Evolutionary conservation across 1,140 invertebrate genomes (phyloP).

Genomic region (Acarapis woodi): DNA sequence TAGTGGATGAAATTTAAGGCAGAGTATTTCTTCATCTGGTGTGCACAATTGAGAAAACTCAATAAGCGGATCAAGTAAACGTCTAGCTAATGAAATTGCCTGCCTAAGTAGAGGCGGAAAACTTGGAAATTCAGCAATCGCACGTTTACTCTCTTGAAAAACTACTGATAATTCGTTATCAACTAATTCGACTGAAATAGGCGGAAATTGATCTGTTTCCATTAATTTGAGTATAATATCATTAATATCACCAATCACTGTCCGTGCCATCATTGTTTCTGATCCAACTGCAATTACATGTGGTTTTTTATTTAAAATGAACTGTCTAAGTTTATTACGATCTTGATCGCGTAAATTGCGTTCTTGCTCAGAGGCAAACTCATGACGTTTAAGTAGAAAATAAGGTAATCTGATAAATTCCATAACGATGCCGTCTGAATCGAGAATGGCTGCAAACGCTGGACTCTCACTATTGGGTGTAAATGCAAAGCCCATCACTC

Average conservation of each 20-base stretch:
- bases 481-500: constrained; percentile 62
- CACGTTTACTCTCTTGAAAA: constrained; percentile 67
- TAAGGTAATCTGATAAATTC: constrained; percentile 56
- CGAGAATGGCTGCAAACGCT: constrained; percentile 58
- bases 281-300: constrained; percentile 70
- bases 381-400: constrained; percentile 37
- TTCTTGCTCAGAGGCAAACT: constrained; percentile 7
- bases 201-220: constrained; percentile 57
- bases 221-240: constrained; percentile 37
- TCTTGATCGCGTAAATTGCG: constrained; percentile 33
- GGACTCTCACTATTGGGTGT: constrained; percentile 50
- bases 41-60: constrained; percentile 89
- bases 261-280: constrained; percentile 51
- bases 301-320: constrained; percentile 66
- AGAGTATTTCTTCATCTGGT: constrained; percentile 76
- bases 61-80: constrained; percentile 76
- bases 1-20: constrained; percentile 60
- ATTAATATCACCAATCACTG: constrained; percentile 54
- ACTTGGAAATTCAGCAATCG: constrained; percentile 56
- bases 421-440: constrained; percentile 59
- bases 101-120: constrained; percentile 61
- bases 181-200: constrained; percentile 57
- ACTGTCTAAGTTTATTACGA: constrained; percentile 43
- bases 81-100: constrained; percentile 63
- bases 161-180: constrained; percentile 73